A percentile compares a stretch with the other conserved stretches of the same genome.
These are phyloP conservation scores for Sardina pilchardus DNA, from an alignment of 2,113 vertebrate genomes.

Conservation along the genomic window DNA sequence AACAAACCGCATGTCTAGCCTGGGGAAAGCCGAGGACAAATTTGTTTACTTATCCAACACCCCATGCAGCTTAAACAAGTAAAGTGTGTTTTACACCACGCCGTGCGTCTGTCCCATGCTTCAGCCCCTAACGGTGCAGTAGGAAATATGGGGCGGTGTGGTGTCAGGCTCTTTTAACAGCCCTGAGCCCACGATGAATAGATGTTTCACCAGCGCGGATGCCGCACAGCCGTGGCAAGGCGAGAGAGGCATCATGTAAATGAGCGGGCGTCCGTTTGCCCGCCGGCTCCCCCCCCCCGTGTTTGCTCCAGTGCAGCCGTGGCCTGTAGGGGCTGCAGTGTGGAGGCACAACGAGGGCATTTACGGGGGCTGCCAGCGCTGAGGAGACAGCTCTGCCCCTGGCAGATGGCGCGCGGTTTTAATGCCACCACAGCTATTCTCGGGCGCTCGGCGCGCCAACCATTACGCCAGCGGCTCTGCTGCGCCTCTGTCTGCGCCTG, in stretches of 20 bases:
- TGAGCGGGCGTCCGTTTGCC: background rate
- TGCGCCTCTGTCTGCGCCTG: constrained; percentile 18
- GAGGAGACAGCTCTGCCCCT: constrained; percentile 49
- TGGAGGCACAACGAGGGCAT: constrained; percentile 43
- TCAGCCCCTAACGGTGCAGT: background rate
- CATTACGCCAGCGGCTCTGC: constrained; percentile 64
- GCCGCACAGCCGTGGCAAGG: background rate
- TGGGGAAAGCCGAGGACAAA: background rate
- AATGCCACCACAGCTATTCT: constrained; percentile 62
- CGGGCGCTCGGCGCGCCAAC: constrained; percentile 63
- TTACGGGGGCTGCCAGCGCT: constrained; percentile 46
- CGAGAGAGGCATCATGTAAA: background rate
- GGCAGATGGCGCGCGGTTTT: constrained; percentile 58
- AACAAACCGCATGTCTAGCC: background rate
- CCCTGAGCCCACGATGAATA: background rate
- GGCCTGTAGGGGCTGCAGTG: constrained; percentile 48
- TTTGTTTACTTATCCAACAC: background rate
- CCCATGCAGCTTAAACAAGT: background rate
- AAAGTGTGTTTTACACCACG: background rate
- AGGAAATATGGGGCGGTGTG: background rate
- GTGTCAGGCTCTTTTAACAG: background rate
- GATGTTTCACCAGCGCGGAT: background rate
- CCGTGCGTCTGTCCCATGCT: background rate
- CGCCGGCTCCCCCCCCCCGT: background rate
- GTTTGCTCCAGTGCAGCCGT: background rate